phyloP scores from a whole-genome alignment of 2,888 invertebrate species.

The Ormyrus rosae region DNA sequence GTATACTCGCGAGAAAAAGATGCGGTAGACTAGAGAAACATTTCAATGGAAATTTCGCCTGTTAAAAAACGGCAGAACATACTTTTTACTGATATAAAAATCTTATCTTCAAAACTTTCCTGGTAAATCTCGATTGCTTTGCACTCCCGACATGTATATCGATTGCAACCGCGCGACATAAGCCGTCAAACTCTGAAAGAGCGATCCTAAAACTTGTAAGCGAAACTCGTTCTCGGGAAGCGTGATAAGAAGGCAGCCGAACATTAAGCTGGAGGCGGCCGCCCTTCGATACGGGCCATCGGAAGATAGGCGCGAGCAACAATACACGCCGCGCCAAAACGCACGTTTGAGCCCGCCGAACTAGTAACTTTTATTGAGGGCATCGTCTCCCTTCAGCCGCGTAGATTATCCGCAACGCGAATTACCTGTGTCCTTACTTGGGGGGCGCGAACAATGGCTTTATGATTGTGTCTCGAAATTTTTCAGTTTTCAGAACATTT shows the following conservation, averaged over 20 bases:
- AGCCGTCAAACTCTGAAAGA: constrained; percentile 46
- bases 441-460: constrained; percentile 3
- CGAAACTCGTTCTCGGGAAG: neutral
- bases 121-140: too few relatives aligned
- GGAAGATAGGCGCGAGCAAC: constrained; percentile 10
- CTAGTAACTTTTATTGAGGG: constrained; percentile 71
- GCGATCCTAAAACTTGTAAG: constrained; percentile 9
- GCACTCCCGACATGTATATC: too few relatives aligned
- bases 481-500: too few relatives aligned
- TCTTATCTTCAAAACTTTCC: too few relatives aligned
- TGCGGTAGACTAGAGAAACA: too few relatives aligned
- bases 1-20: too few relatives aligned
- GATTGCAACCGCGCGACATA: neutral
- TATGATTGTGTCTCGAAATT: too few relatives aligned
- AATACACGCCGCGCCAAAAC: constrained; percentile 67
- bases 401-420: constrained; percentile 67
- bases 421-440: constrained; percentile 48
- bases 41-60: too few relatives aligned
- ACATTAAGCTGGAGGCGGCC: constrained; percentile 40
- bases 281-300: neutral
- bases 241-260: constrained; percentile 59
- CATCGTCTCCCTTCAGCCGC: constrained; percentile 65
- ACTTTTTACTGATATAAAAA: too few relatives aligned
- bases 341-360: constrained; percentile 68
- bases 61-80: too few relatives aligned